A percentile compares a stretch with the other conserved stretches of the same genome.
Conservation (phyloP, 1,140 invertebrate genomes). For the Pogonognathellus flavescens region DNA sequence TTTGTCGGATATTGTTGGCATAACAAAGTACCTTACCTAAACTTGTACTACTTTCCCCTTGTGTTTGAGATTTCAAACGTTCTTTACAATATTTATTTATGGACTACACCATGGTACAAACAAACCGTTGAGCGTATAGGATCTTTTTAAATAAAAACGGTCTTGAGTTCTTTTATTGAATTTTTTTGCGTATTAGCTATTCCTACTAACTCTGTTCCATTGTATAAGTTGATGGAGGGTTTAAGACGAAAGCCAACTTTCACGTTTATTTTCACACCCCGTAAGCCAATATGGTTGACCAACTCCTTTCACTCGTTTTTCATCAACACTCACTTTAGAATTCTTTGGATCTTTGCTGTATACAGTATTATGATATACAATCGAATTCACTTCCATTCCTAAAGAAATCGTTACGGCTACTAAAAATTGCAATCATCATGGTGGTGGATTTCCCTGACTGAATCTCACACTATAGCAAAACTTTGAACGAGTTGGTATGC, state of each 20-base stretch:
- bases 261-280: slow-evolving; percentile 16
- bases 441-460: not conserved
- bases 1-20: no score
- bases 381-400: slow-evolving; percentile 6
- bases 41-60: no score
- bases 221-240: not conserved
- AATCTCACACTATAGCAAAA: not conserved
- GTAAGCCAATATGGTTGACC: slow-evolving; percentile 29
- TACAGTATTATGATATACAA: slow-evolving; percentile 18
- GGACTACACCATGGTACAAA: no score
- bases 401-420: not conserved
- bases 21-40: no score
- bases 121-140: no score
- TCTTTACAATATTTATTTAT: no score
- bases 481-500: not conserved
- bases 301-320: not conserved
- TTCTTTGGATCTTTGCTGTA: not conserved
- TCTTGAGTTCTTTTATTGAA: no score
- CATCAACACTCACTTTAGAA: slow-evolving; percentile 1
- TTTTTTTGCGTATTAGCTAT: no score
- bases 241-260: not conserved
- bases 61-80: no score
- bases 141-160: no score
- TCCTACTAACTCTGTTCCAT: no score
- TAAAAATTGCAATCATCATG: not conserved